Base-by-base conservation (phyloP, 2,113 vertebrate species). In the Syngnathus typhle region DNA sequence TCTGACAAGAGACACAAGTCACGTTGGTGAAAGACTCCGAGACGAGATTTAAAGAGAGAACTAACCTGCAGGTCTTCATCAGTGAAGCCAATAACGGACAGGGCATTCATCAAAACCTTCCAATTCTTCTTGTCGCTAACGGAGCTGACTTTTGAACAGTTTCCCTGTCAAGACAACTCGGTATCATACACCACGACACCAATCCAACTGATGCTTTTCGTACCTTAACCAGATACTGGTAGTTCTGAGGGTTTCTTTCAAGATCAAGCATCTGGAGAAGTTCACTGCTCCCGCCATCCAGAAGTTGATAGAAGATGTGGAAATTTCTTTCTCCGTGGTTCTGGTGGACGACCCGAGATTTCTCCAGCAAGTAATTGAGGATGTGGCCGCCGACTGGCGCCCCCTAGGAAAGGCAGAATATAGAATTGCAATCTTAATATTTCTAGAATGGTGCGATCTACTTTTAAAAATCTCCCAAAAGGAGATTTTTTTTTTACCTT, bases 311-410 rank as follows among this genome's bases (percentile, higher is more conserved):
- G 90, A 99, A 99, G 77, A 99, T 91, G 79, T 99, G 97, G 85
- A 98, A 99, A 89, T 96, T 99, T 83, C 97, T 93, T 88, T 99
- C 96, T 0, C 97, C 96, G 0, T 98, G 95, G 81, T 94, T 98
- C 88, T 98, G 97, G 80, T 99, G 95, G 9, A 98, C 95, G 1
- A 99, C 96, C 0, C 96, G 94, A 0, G 96, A 97, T 83, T 99
- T 98, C 84, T 99, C 97, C 87, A 99, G 88, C 79, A 99, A 92
- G 89, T 98, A 99, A 89, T 95, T 98, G 72, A 98, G 90, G 84
- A 99, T 98, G 88, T 99, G 97, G 69, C 94, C 95, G 1, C 97
- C 96, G 0, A 98, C 93, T 1, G 96, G 95, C 60, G 93, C 92
- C 0, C 97, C 97, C 97, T 98, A 32, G 10, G 44, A 16, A 44